phyloP scores from a whole-genome alignment of 2,797 vertebrate genomes.

The Enoplosus armatus region DNA sequence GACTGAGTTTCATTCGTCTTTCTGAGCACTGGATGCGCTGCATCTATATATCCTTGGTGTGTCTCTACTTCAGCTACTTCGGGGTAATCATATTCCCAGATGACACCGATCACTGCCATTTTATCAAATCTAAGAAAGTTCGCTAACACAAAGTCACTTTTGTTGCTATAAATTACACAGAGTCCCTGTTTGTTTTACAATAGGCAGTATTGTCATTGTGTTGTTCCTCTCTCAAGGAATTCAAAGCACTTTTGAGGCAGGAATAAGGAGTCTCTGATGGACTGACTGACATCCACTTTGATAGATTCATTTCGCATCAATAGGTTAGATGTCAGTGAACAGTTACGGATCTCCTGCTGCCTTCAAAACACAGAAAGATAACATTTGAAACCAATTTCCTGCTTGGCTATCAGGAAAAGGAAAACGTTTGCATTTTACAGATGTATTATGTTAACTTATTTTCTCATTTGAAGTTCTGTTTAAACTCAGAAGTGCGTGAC shows the following conservation, averaged over 20 bases:
- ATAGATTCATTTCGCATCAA: not conserved
- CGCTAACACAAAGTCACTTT: not conserved
- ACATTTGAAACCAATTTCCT: not conserved
- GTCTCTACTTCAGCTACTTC: constrained; percentile 39
- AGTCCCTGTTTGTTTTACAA: constrained; percentile 21
- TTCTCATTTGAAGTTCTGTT: not conserved
- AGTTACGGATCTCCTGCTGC: not conserved
- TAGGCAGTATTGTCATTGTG: not conserved
- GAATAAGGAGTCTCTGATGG: not conserved
- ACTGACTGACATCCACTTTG: not conserved
- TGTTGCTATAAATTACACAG: not conserved
- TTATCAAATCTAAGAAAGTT: constrained; percentile 33
- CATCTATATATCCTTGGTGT: constrained; percentile 9
- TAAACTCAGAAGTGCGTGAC: not conserved
- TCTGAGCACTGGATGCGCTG: not conserved
- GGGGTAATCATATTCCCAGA: constrained; percentile 29
- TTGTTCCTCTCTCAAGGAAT: not conserved
- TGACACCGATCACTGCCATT: constrained; percentile 21
- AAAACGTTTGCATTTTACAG: not conserved
- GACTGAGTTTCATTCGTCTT: constrained; percentile 35
- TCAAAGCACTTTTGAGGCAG: not conserved
- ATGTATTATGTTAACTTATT: not conserved
- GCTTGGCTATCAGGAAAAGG: not conserved
- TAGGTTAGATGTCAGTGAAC: not conserved
- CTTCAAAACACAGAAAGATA: not conserved